Conservation (phyloP, 2,797 vertebrate species). For the Alfaro cultratus region DNA sequence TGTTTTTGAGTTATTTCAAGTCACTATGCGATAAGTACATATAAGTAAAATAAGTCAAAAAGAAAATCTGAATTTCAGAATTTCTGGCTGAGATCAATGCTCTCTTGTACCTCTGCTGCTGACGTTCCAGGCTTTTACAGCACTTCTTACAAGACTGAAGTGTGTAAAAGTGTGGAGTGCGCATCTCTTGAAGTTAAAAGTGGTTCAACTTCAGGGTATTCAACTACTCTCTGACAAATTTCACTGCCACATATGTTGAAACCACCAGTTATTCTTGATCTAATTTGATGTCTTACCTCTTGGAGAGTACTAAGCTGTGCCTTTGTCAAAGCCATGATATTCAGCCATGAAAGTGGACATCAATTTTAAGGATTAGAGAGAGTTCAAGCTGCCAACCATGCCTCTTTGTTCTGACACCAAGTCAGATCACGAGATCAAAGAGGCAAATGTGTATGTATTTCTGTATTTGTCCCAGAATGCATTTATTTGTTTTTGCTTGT, state of each 20-base stretch:
- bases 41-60: background rate
- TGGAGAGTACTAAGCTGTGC: slow-evolving; percentile 21
- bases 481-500: slow-evolving; percentile 4
- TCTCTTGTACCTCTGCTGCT: slow-evolving; percentile 8
- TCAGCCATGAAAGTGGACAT: slow-evolving; percentile 47
- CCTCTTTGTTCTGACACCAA: slow-evolving; percentile 37
- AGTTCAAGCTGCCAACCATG: slow-evolving; percentile 17
- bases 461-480: background rate
- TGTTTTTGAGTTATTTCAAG: background rate
- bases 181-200: slow-evolving; percentile 43
- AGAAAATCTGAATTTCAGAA: background rate
- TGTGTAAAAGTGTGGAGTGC: slow-evolving; percentile 33
- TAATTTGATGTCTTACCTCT: slow-evolving; percentile 42
- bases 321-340: slow-evolving; percentile 37
- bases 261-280: slow-evolving; percentile 26
- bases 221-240: slow-evolving; percentile 28
- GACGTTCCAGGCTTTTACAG: slow-evolving; percentile 18
- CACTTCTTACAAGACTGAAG: slow-evolving; percentile 29
- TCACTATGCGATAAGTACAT: background rate
- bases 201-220: slow-evolving; percentile 5
- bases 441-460: slow-evolving; percentile 21
- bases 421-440: background rate
- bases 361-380: slow-evolving; percentile 41
- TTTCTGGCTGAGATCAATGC: slow-evolving; percentile 5
- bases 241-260: slow-evolving; percentile 25